Conservation (phyloP, 1,140 invertebrate genomes). For the Chrysoperla carnea region DNA sequence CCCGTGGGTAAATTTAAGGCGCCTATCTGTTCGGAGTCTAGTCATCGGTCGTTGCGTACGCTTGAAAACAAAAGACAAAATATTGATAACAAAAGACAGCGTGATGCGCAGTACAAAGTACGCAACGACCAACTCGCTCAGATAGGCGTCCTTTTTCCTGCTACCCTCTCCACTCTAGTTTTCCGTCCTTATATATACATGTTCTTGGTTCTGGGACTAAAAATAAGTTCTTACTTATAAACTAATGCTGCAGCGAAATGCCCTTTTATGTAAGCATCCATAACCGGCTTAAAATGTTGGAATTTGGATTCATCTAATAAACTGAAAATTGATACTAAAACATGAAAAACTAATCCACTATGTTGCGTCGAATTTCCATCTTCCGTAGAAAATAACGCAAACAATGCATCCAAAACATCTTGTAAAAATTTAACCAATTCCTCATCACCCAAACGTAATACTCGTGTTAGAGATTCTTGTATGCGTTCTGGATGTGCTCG, state of each 20-base stretch:
- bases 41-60: too few relatives aligned
- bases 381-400: slow-evolving; percentile 86
- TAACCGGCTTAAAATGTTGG: slow-evolving; percentile 86
- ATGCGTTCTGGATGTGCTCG: slow-evolving; percentile 71
- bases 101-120: too few relatives aligned
- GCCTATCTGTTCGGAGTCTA: too few relatives aligned
- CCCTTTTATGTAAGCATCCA: slow-evolving; percentile 88
- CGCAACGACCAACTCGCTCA: too few relatives aligned
- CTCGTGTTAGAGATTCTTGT: slow-evolving; percentile 62
- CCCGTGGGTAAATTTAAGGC: too few relatives aligned
- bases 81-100: too few relatives aligned
- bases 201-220: too few relatives aligned
- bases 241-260: slow-evolving; percentile 92
- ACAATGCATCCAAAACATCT: slow-evolving; percentile 87
- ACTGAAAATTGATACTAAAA: slow-evolving; percentile 80
- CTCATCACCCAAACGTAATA: slow-evolving; percentile 63
- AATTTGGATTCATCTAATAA: slow-evolving; percentile 83
- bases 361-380: slow-evolving; percentile 63
- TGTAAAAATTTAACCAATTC: slow-evolving; percentile 94
- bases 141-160: too few relatives aligned
- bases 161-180: too few relatives aligned
- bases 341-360: slow-evolving; percentile 44
- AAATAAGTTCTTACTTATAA: slow-evolving; percentile 80
- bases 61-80: too few relatives aligned
- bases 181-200: too few relatives aligned